Conservation (phyloP, 2,797 vertebrate species). For the Coendou prehensilis region DNA sequence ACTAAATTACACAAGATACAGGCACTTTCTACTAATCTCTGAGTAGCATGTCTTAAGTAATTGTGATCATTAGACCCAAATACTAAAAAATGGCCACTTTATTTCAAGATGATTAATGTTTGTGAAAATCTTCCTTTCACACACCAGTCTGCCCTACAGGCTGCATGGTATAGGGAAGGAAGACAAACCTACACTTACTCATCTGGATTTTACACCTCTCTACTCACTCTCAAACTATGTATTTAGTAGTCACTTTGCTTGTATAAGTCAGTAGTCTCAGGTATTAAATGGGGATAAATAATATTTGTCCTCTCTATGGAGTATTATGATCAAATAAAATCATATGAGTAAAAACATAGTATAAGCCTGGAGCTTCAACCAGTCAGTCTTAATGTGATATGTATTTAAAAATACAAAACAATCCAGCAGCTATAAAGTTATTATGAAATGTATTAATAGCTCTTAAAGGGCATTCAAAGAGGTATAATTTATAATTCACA, state of each 20-base stretch:
- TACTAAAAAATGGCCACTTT: not conserved
- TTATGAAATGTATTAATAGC: not conserved
- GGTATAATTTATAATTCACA: not conserved
- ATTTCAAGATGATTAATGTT: conserved; percentile 12
- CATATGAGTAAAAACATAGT: not conserved
- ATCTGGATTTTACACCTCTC: not conserved
- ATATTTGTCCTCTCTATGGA: not conserved
- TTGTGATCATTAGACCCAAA: not conserved
- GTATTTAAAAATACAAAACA: not conserved
- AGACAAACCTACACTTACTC: not conserved
- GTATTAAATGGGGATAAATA: not conserved
- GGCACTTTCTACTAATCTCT: not conserved
- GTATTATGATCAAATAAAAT: conserved; percentile 17
- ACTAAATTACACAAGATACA: not conserved
- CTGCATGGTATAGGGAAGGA: not conserved
- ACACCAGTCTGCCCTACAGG: not conserved
- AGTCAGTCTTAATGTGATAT: not conserved
- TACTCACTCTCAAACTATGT: not conserved
- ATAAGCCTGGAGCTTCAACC: not conserved
- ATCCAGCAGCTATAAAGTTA: not conserved
- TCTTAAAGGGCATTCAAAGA: not conserved
- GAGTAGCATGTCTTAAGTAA: conserved; percentile 25
- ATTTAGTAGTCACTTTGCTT: not conserved
- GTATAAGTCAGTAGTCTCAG: not conserved
- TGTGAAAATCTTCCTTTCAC: not conserved